Evolutionary conservation across 2,888 invertebrate genomes (phyloP), one percentile per base, ranked within the genome.

Genomic region (Synergus umbraculus): DNA sequence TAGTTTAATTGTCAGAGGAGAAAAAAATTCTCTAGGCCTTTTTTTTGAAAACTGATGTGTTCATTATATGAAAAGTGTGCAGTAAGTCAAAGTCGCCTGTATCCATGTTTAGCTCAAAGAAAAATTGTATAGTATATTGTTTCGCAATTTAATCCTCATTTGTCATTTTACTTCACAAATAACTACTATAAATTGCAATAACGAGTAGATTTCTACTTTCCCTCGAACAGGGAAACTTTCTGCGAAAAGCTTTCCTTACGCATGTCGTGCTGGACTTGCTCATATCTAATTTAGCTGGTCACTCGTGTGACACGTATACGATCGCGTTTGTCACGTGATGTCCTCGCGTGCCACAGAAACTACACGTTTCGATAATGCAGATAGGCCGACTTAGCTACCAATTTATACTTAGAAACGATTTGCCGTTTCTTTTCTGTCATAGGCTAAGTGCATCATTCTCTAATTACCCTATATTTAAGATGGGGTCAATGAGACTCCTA

Each of bases 291-390:
- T 73, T 73, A 73, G n/a, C 73, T 73, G 54, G 73, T 58, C 73
- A 73, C n/a, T 54, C 54, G 54, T 54, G 73, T 73, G 37, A 73
- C 54, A 73, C 86, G 85, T 84, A 84, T 86, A 80, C 83, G 83
- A 85, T 83, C 82, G 83, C 81, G 84, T 85, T 87, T 85, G 82
- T 85, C 87, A 76, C 85, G 76, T 79, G 80, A 77, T 85, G 84
- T 85, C 84, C 87, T 87, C 83, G 86, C 87, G 87, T 86, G 87
- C 86, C 83, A 83, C 79, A 79, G 78, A 86, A 87, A 86, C 87
- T 84, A 86, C 82, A 80, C 86, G 86, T 84, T 86, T 83, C 82
- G 80, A 82, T 73, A 58, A 37, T 12, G n/a, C 4, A 41, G n/a
- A 73, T 54, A 73, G 37, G 54, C 37, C 54, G 54, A 41, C 73